Evolutionary conservation across 53 echinoderm and acorn worm species (phyloP).

Genomic region (Crossaster papposus): DNA sequence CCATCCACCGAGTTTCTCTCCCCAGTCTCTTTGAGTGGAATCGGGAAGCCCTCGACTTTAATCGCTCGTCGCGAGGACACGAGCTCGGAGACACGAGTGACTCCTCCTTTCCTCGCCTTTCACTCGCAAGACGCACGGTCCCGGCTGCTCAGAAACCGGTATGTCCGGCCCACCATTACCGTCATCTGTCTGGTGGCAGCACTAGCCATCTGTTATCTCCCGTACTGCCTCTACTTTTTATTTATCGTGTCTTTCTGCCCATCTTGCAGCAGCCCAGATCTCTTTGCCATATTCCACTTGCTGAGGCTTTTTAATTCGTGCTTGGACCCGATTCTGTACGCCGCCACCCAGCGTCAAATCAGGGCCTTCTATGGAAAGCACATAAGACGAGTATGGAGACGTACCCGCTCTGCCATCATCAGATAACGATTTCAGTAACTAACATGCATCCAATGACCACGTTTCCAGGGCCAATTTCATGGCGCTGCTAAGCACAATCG

Average conservation of each 20-base stretch:
- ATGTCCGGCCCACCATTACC: constrained; percentile 35
- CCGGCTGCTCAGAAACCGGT: constrained; percentile 15
- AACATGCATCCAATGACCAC: background rate
- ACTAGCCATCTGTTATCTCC: constrained; percentile 11
- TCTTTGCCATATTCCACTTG: background rate
- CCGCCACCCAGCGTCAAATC: constrained; percentile 39
- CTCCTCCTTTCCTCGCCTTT: background rate
- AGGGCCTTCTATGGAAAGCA: constrained; percentile 23
- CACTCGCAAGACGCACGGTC: background rate
- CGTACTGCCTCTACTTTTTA: constrained; percentile 26
- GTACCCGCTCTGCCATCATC: background rate
- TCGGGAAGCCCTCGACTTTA: background rate
- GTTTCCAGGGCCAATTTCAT: too few relatives aligned
- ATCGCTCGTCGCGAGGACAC: background rate
- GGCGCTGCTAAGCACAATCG: too few relatives aligned
- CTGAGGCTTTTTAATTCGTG: constrained; percentile 27
- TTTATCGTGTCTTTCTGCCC: constrained; percentile 19
- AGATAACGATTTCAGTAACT: background rate
- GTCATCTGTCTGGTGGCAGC: constrained; percentile 24
- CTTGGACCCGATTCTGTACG: constrained; percentile 40
- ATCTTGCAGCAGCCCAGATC: background rate
- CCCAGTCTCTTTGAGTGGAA: background rate
- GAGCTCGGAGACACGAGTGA: background rate
- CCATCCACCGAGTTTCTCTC: background rate
- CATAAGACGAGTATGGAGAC: background rate